phyloP scores from a whole-genome alignment of 1,140 invertebrate genomes.

The Acarapis woodi region DNA sequence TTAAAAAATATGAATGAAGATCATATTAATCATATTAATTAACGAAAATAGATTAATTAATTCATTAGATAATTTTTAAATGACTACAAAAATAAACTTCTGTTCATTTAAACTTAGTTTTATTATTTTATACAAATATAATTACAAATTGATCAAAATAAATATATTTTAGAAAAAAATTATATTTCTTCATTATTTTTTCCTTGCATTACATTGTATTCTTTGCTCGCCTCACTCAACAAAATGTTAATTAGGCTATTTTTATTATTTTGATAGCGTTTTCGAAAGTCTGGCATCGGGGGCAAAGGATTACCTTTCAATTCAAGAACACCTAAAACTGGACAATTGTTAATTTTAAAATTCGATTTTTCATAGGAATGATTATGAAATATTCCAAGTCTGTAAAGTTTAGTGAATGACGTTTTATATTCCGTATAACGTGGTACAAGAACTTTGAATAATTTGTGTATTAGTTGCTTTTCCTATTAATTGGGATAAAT shows the following conservation, averaged over 20 bases:
- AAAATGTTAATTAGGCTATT: slow-evolving; percentile 15
- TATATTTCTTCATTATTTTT: too few relatives aligned
- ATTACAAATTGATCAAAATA: too few relatives aligned
- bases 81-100: too few relatives aligned
- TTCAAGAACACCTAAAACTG: slow-evolving; percentile 33
- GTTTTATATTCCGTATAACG: slow-evolving; percentile 35
- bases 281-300: slow-evolving; percentile 8
- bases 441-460: slow-evolving; percentile 70
- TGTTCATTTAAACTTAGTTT: too few relatives aligned
- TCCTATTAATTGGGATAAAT: slow-evolving; percentile 26
- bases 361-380: slow-evolving; percentile 13
- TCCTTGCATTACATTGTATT: slow-evolving; percentile 10
- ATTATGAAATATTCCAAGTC: slow-evolving; percentile 20
- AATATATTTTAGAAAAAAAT: too few relatives aligned
- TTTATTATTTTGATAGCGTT: slow-evolving; percentile 7
- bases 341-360: not conserved
- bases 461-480: slow-evolving; percentile 60
- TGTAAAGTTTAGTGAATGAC: slow-evolving; percentile 32
- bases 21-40: too few relatives aligned
- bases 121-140: too few relatives aligned
- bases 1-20: too few relatives aligned
- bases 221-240: slow-evolving; percentile 13
- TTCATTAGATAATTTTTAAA: too few relatives aligned
- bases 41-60: too few relatives aligned
- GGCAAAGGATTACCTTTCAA: slow-evolving; percentile 27